These are phyloP conservation scores for Pagetopsis macropterus DNA, from an alignment of 2,797 vertebrate genomes.

Conservation along the genomic window DNA sequence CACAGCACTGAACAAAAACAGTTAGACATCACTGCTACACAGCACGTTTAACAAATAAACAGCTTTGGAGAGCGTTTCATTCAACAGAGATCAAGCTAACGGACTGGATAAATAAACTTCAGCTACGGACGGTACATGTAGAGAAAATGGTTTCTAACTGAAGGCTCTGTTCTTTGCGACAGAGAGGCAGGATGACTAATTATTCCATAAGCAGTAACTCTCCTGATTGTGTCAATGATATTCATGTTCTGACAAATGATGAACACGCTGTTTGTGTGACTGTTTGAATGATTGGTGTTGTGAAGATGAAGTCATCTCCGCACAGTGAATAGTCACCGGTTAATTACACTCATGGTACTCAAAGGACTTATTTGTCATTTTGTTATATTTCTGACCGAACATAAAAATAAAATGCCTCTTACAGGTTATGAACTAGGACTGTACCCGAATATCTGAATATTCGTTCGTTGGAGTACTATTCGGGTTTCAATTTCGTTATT, in stretches of 20 bases:
- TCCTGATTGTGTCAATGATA: constrained; percentile 34
- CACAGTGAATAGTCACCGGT: background rate
- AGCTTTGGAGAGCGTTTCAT: constrained; percentile 11
- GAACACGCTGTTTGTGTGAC: constrained; percentile 19
- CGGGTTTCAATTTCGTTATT: too few species aligned
- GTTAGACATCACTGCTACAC: constrained; percentile 21
- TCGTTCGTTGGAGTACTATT: too few species aligned
- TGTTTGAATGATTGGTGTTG: background rate
- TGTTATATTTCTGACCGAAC: background rate
- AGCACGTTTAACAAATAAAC: constrained; percentile 21
- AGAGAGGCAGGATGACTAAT: constrained; percentile 28
- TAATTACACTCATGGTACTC: background rate
- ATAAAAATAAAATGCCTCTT: background rate
- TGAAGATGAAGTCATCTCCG: constrained; percentile 4
- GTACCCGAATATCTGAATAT: too few species aligned
- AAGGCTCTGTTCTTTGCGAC: background rate
- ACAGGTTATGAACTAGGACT: background rate
- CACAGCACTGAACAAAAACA: constrained; percentile 29
- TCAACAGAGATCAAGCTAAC: constrained; percentile 28
- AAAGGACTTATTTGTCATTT: background rate
- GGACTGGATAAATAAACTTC: constrained; percentile 37
- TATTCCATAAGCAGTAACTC: constrained; percentile 42
- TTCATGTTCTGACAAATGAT: constrained; percentile 39
- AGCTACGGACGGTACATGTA: constrained; percentile 9
- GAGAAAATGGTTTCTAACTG: constrained; percentile 10